Conservation (phyloP, 1,140 invertebrate species). For the Cataglyphis hispanica region DNA sequence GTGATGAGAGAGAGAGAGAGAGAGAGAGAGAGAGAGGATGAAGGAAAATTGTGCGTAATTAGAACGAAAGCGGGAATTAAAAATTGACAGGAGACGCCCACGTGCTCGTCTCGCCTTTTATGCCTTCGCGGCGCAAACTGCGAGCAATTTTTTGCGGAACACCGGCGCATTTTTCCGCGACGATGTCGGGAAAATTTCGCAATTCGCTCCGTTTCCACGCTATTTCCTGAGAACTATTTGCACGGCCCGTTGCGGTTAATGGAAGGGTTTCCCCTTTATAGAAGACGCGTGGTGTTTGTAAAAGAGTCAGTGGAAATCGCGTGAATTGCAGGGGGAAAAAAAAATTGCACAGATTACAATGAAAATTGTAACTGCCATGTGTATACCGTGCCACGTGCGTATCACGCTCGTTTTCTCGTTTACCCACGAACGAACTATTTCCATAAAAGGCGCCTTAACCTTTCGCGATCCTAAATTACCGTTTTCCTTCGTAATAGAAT, state of each 20-base stretch:
- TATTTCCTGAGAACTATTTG: slow-evolving; percentile 42
- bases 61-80: slow-evolving; percentile 36
- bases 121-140: not conserved
- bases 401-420: not conserved
- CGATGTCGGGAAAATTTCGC: slow-evolving; percentile 53
- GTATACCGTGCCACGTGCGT: not conserved
- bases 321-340: not conserved
- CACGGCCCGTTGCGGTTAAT: slow-evolving; percentile 12
- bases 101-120: slow-evolving; percentile 64
- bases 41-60: no score
- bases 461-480: slow-evolving; percentile 21
- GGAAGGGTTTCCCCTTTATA: slow-evolving; percentile 31
- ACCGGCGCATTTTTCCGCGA: slow-evolving; percentile 28
- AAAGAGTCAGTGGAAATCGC: not conserved
- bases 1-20: no score
- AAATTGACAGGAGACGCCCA: slow-evolving; percentile 62
- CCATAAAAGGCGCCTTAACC: slow-evolving; percentile 28
- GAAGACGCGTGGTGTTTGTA: not conserved
- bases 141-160: slow-evolving; percentile 9
- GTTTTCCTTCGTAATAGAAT: slow-evolving; percentile 8
- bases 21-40: no score
- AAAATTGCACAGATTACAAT: slow-evolving; percentile 40
- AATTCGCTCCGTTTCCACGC: slow-evolving; percentile 37
- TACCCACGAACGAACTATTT: not conserved
- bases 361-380: slow-evolving; percentile 22